A percentile compares a stretch with the other conserved stretches of the same genome.
Evolutionary conservation across 2,888 invertebrate species (phyloP).

Genomic region (Dynastes hyllus): DNA sequence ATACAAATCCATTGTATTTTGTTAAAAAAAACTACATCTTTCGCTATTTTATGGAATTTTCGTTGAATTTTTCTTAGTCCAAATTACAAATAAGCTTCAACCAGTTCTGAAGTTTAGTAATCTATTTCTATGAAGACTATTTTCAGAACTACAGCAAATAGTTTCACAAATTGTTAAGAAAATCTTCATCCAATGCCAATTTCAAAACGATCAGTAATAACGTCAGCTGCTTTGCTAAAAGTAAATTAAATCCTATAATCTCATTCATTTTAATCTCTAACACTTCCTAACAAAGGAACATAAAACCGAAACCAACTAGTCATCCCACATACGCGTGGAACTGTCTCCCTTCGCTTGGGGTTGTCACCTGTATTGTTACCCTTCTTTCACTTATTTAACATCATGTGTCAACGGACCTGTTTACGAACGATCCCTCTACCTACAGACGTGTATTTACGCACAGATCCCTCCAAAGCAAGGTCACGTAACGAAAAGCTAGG

Average conservation of each 20-base stretch:
- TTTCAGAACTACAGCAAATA: no score
- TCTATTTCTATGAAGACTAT: no score
- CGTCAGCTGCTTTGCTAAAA: not conserved
- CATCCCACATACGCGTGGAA: conserved; percentile 11
- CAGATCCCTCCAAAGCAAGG: not conserved
- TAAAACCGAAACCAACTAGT: not conserved
- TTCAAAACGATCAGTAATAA: no score
- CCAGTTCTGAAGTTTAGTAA: no score
- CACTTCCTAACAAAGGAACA: conserved; percentile 20
- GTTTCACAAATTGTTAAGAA: no score
- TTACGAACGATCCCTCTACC: not conserved
- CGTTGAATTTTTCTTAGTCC: no score
- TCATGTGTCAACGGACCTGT: conserved; percentile 30
- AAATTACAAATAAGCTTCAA: no score
- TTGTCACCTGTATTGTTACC: conserved; percentile 27
- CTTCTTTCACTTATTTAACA: conserved; percentile 32
- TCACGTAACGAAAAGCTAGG: conserved; percentile 1
- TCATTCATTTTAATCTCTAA: conserved; percentile 4
- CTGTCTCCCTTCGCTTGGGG: conserved; percentile 11
- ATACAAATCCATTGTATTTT: no score
- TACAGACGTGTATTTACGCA: conserved; percentile 5
- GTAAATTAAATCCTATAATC: conserved; percentile 10
- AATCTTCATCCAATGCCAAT: no score
- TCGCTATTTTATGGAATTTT: no score
- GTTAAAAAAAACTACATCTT: no score